Percentiles rank a stretch among this genome's conserved stretches.
Evolutionary conservation across 2,888 invertebrate species (phyloP).

Genomic region (Drosophila tanythrix): DNA sequence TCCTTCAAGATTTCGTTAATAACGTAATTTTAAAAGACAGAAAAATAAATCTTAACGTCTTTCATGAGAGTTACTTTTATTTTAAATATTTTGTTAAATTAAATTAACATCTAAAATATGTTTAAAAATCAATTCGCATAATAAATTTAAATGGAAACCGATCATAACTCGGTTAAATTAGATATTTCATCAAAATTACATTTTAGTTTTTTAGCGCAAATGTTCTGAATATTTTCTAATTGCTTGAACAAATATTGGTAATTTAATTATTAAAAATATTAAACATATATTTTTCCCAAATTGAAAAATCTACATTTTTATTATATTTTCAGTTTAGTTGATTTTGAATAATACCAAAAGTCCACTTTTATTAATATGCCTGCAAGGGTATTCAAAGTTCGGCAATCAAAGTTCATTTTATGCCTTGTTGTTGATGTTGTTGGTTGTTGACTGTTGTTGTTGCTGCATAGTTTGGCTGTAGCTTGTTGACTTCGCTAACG

Average conservation of each 20-base stretch:
- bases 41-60: not conserved
- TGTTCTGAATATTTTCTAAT: not conserved
- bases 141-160: not conserved
- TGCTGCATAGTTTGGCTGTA: slow-evolving; percentile 58
- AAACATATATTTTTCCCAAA: not conserved
- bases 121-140: not conserved
- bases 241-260: not conserved
- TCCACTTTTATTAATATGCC: not conserved
- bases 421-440: slow-evolving; percentile 27
- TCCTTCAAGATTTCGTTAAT: not conserved
- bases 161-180: not conserved
- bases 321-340: not conserved
- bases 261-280: not conserved
- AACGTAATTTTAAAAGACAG: not conserved
- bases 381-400: slow-evolving; percentile 14
- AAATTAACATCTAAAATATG: not conserved
- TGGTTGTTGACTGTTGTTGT: slow-evolving; percentile 28
- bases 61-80: not conserved
- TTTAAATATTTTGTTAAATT: not conserved
- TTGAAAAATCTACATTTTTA: not conserved
- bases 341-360: not conserved
- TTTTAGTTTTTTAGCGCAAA: not conserved
- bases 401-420: not conserved
- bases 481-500: slow-evolving; percentile 54
- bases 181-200: not conserved